phyloP scores from a whole-genome alignment of 2,888 invertebrate species.

The Quadroppia sp. region DNA sequence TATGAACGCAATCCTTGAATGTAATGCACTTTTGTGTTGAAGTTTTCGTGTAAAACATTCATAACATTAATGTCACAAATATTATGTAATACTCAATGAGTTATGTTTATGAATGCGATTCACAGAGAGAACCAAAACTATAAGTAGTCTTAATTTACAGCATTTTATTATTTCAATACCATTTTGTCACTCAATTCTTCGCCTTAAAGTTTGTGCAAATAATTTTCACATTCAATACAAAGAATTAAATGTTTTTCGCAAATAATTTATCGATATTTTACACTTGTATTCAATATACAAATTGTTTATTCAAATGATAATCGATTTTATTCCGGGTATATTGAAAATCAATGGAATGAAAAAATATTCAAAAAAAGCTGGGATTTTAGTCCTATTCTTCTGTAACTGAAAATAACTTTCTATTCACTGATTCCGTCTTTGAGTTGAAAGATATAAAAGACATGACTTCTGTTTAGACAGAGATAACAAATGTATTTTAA shows the following conservation, averaged over 20 bases:
- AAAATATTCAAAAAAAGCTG: neutral
- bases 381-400: neutral
- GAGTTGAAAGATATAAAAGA: slow-evolving; percentile 11
- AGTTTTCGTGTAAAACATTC: slow-evolving; percentile 32
- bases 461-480: slow-evolving; percentile 24
- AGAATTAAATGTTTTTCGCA: neutral
- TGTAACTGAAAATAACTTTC: too few species aligned
- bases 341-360: slow-evolving; percentile 20
- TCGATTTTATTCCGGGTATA: neutral
- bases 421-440: neutral
- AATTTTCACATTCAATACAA: neutral
- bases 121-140: neutral
- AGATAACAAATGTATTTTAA: slow-evolving; percentile 34
- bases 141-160: slow-evolving; percentile 19
- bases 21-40: slow-evolving; percentile 11
- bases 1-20: neutral
- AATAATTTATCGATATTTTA: slow-evolving; percentile 25
- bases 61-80: slow-evolving; percentile 29
- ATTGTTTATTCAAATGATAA: slow-evolving; percentile 12
- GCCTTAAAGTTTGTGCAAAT: neutral
- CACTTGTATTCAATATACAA: neutral
- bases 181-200: neutral
- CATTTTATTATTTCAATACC: neutral
- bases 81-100: slow-evolving; percentile 23
- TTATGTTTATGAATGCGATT: slow-evolving; percentile 29